A percentile compares a stretch with the other conserved stretches of the same genome.
These are phyloP conservation scores for Trogon melanurus DNA, from an alignment of 2,113 vertebrate genomes.

Conservation along the genomic window DNA sequence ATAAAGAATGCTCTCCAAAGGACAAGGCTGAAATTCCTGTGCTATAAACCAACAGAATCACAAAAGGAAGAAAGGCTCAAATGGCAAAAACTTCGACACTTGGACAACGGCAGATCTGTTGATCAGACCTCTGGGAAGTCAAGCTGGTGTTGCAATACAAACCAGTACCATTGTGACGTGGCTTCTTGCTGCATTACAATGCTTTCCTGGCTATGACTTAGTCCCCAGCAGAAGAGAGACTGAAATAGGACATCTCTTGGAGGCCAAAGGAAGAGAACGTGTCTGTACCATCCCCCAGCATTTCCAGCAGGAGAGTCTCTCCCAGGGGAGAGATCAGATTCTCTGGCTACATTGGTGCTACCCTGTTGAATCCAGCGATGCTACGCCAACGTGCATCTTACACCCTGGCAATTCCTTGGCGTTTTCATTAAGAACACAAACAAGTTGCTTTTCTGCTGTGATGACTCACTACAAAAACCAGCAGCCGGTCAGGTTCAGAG, in stretches of 20 bases:
- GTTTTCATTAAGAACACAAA: neutral
- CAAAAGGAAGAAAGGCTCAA: neutral
- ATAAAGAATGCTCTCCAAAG: neutral
- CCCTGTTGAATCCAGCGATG: neutral
- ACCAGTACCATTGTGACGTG: neutral
- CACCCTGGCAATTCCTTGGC: neutral
- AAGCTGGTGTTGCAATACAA: accelerated
- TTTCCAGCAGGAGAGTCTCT: neutral
- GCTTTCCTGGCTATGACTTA: neutral
- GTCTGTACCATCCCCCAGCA: neutral
- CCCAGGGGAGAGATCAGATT: neutral
- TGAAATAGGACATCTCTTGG: neutral
- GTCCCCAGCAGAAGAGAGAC: neutral
- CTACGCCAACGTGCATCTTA: accelerated
- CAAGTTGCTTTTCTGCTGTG: neutral
- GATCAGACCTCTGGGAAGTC: neutral
- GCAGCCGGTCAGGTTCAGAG: neutral
- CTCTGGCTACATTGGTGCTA: accelerated
- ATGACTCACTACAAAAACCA: neutral
- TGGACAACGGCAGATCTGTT: neutral
- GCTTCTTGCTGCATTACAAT: neutral
- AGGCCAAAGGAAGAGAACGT: neutral
- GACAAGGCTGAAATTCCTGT: neutral
- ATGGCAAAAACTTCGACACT: neutral
- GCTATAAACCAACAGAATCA: neutral